Evolutionary conservation across 2,113 vertebrate species (phyloP), one percentile per base, ranked within the genome.

Genomic region (Pimephales promelas): DNA sequence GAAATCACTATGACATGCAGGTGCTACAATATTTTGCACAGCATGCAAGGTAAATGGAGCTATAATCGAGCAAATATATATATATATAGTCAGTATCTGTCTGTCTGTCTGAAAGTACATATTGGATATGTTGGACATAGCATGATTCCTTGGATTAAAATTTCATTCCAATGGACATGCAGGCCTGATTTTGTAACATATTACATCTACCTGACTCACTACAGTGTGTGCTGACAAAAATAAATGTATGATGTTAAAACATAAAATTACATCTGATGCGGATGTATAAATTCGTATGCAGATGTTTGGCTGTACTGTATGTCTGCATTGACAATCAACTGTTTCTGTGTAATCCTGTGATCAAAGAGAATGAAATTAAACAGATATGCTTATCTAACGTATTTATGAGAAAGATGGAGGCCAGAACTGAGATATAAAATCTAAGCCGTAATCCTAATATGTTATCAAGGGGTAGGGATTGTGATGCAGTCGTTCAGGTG

Each of bases 371-470:
- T 90, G 86, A 91, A 96, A 92, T 96, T 88, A 93, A 94, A 94
- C 89, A 93, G 94, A 94, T 94, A 94, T 93, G 92, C 92, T 93
- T 90, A 93, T 92, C 94, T 90, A 91, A 94, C 91, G 88, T 93
- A 92, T 94, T 96, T 94, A 94, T 95, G 94, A 72, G 77, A 81
- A 68, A 52, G 57, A 62, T 9, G 5, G 54, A 61, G 83, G 4
- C 88, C 93, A 94, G 91, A 93, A 92, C 89, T 70, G 40, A 49
- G 22, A 70, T 36, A 56, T 26, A 92, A 93, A 94, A 95, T 90
- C 92, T 92, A 92, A 94, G 89, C 92, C 89, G 91, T 95, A 97
- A 97, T 97, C 96, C 95, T 92, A 93, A 94, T 91, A 94, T 92
- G 92, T 90, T 92, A 94, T 94, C 93, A 92, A 92, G 92, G 92